Evolutionary conservation across 2,888 invertebrate species (phyloP).

Genomic region (Brachypalpus laphriformis): DNA sequence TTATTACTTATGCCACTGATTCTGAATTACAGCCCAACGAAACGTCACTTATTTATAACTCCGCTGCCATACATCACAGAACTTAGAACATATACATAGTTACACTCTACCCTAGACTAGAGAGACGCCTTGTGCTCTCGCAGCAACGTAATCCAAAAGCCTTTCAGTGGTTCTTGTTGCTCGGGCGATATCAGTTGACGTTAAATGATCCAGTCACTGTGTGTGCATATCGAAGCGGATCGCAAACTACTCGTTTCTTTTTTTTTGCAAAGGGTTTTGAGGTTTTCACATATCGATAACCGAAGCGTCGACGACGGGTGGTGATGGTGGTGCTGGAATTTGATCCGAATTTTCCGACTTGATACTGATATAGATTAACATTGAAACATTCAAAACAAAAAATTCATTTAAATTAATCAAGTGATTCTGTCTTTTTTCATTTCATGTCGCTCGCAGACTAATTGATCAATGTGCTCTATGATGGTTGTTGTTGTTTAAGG

Average conservation of each 20-base stretch:
- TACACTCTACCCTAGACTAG: conserved; percentile 5
- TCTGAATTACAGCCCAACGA: conserved; percentile 28
- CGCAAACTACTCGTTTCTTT: neutral
- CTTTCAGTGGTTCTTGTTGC: conserved; percentile 64
- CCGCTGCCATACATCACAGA: neutral
- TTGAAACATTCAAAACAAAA: neutral
- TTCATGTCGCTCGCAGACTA: conserved; percentile 16
- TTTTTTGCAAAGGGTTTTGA: conserved; percentile 23
- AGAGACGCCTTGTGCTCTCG: neutral
- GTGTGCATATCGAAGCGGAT: conserved; percentile 38
- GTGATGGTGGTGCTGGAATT: conserved; percentile 31
- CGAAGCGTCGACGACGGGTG: neutral
- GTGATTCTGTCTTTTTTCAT: neutral
- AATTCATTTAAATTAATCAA: conserved; percentile 22
- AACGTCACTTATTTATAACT: neutral
- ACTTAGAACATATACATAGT: neutral
- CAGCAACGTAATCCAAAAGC: conserved; percentile 45
- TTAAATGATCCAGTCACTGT: conserved; percentile 38
- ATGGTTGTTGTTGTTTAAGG: conserved; percentile 15
- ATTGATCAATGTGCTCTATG: conserved; percentile 52
- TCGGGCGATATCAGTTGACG: conserved; percentile 65
- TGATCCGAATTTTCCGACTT: conserved; percentile 46
- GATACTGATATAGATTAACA: conserved; percentile 8
- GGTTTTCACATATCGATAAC: conserved; percentile 21
- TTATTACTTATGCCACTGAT: conserved; percentile 1